These are phyloP conservation scores for Leucophenga montana DNA, from an alignment of 2,888 invertebrate genomes.

Conservation along the genomic window DNA sequence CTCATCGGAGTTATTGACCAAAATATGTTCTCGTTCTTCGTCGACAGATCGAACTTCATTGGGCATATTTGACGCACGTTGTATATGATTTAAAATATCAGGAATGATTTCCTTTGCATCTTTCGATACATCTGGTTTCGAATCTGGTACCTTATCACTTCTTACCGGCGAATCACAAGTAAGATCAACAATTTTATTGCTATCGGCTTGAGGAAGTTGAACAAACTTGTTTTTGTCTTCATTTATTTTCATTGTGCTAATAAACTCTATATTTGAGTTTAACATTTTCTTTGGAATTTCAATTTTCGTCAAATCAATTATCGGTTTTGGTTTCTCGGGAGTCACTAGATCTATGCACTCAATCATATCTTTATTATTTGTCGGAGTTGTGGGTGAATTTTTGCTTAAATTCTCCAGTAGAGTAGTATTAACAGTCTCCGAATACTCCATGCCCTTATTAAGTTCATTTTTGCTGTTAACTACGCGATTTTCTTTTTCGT, in stretches of 20 bases:
- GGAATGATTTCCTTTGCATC: slow-evolving; percentile 70
- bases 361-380: slow-evolving; percentile 64
- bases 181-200: slow-evolving; percentile 67
- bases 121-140: slow-evolving; percentile 69
- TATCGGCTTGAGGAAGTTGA: slow-evolving; percentile 45
- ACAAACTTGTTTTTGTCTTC: slow-evolving; percentile 30
- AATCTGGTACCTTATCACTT: slow-evolving; percentile 52
- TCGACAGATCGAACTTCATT: slow-evolving; percentile 39
- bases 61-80: slow-evolving; percentile 42
- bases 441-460: slow-evolving; percentile 71
- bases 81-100: slow-evolving; percentile 70
- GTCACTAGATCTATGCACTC: slow-evolving; percentile 72
- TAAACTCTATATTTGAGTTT: slow-evolving; percentile 56
- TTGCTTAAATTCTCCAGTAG: slow-evolving; percentile 65
- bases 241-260: slow-evolving; percentile 47
- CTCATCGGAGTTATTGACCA: slow-evolving; percentile 60
- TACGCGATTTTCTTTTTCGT: slow-evolving; percentile 72
- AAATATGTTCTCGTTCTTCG: slow-evolving; percentile 53
- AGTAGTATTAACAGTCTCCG: slow-evolving; percentile 69
- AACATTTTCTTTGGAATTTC: slow-evolving; percentile 61
- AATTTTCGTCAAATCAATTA: slow-evolving; percentile 65
- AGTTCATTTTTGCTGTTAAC: slow-evolving; percentile 72
- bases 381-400: slow-evolving; percentile 63
- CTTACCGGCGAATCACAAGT: slow-evolving; percentile 55
- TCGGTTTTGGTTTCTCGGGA: slow-evolving; percentile 66